Percentiles rank a stretch among this genome's conserved stretches.
Evolutionary conservation across 2,888 invertebrate genomes (phyloP).

Genomic region (Reticulitermes lucifugus): DNA sequence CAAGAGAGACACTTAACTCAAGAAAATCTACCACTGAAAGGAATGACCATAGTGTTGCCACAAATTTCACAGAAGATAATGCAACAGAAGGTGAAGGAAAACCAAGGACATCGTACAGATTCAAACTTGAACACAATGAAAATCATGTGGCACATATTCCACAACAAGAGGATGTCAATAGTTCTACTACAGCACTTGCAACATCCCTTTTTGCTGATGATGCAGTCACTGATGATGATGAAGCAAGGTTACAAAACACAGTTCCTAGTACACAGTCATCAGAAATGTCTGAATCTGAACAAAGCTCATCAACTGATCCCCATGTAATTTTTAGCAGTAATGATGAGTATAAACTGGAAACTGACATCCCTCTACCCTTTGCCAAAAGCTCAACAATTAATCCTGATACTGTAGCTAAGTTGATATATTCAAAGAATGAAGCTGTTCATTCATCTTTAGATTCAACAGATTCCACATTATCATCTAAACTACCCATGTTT

Average conservation of each 20-base stretch:
- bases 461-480: background rate
- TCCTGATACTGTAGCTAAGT: background rate
- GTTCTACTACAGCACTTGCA: background rate
- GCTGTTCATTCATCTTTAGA: background rate
- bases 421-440: background rate
- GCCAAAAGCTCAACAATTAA: background rate
- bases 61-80: background rate
- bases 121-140: background rate
- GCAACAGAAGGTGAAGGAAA: background rate
- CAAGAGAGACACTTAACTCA: background rate
- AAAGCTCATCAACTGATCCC: background rate
- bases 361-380: background rate
- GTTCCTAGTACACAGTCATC: background rate
- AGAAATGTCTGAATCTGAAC: background rate
- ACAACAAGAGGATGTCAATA: background rate
- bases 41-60: background rate
- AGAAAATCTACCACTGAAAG: background rate
- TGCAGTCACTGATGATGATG: background rate
- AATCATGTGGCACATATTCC: background rate
- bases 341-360: too few species aligned
- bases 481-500: background rate
- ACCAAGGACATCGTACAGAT: background rate
- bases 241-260: slow-evolving; percentile 6
- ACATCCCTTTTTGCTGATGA: background rate
- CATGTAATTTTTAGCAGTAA: background rate